phyloP scores from a whole-genome alignment of 2,113 vertebrate species.

The Carassius gibelio region DNA sequence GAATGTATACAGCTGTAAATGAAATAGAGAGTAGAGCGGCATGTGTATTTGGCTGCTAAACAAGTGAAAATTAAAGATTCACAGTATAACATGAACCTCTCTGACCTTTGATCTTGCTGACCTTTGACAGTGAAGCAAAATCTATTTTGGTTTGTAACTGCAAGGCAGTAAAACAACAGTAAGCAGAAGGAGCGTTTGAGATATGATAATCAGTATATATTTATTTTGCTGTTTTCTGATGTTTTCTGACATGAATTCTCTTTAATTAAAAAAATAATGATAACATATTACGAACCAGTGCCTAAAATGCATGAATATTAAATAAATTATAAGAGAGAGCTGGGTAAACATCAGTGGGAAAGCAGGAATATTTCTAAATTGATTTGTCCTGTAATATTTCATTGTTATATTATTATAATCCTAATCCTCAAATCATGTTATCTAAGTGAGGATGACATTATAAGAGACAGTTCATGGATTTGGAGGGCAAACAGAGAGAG shows the following conservation, averaged over 20 bases:
- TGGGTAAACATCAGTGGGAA: background rate
- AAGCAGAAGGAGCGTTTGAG: background rate
- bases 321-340: background rate
- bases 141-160: background rate
- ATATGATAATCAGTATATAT: background rate
- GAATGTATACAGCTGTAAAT: background rate
- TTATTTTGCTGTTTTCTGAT: background rate
- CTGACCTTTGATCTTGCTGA: background rate
- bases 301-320: background rate
- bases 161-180: background rate
- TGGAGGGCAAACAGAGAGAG: background rate
- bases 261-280: too few relatives aligned
- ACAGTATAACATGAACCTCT: background rate
- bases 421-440: conserved; percentile 32
- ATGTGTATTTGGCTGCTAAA: background rate
- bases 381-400: background rate
- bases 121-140: background rate
- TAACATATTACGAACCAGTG: too few relatives aligned
- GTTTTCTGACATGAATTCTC: background rate
- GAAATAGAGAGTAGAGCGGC: background rate
- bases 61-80: background rate
- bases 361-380: background rate
- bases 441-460: conserved; percentile 17
- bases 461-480: conserved; percentile 26
- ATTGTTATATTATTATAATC: conserved; percentile 23